Base-by-base conservation (phyloP, 1,140 invertebrate genomes). In the Druon quercuslanigerum region DNA sequence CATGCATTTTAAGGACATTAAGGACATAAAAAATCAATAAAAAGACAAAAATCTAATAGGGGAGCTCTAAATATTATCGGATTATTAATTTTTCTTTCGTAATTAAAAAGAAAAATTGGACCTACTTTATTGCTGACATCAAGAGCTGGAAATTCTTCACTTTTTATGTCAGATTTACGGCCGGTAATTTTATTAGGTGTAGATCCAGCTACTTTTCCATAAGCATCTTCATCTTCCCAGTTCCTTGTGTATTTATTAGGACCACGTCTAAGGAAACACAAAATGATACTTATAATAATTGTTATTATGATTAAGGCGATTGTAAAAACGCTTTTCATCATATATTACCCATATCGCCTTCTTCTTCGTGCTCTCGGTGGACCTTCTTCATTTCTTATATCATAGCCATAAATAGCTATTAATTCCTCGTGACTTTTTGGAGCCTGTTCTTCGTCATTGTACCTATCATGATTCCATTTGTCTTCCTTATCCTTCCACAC, bases 211-310 rank as follows among this genome's bases (percentile, higher is more conserved):
- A 93, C 77, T 86, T 91, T 89, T 19, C 92, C 89, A 85, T 98
- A 98, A 0, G 97, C 97, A 86, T 96, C 95, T 88, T 97, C 96
- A 87, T 98, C 97, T 88, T 97, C 96, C 96, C 97, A 98, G 80
- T 96, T 97, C 14, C 97, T 92, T 0, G 96, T 97, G 87, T 98
- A 98, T 88, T 97, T 97, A 85, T 95, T 97, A 0, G 97, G 97
- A 7, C 97, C 97, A 74, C 97, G 96, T 0, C 96, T 96, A 20
- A 82, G 72, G 19, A 52, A 75, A 74, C 54, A 74, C n/a, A 51
- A 73, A 76, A 25, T 76, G 57, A 51, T 66, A 72, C 17, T 74
- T 13, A 75, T 71, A 56, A 82, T 82, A 51, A 71, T 14, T 17
- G 50, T 60, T 11, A 74, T 70, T 70, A 33, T 40, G 33, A 54